Percentiles rank a stretch among this genome's conserved stretches.
phyloP scores from a whole-genome alignment of 2,797 vertebrate genomes.

The Lacerta agilis region DNA sequence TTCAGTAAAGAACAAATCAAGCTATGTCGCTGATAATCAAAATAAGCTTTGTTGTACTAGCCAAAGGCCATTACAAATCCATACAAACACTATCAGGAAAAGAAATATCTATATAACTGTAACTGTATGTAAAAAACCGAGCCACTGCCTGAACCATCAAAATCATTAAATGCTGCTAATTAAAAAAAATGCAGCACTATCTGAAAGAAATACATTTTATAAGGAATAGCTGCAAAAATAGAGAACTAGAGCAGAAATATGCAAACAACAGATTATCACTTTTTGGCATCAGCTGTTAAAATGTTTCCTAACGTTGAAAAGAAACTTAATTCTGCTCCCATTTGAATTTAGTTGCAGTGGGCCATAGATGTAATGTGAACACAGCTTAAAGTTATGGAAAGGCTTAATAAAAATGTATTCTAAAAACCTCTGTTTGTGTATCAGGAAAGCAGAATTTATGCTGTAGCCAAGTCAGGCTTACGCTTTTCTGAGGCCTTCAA shows the following conservation, averaged over 20 bases:
- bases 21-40: neutral
- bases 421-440: slow-evolving; percentile 62
- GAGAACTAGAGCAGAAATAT: neutral
- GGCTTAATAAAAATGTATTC: neutral
- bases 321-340: neutral
- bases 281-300: neutral
- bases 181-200: neutral
- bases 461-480: slow-evolving; percentile 96
- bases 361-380: neutral
- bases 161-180: too few relatives aligned
- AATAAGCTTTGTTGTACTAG: too few relatives aligned
- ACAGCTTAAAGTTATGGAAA: neutral
- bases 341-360: neutral
- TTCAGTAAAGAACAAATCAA: neutral
- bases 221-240: neutral
- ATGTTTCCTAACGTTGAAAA: neutral
- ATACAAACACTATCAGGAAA: too few relatives aligned
- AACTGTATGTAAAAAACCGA: too few relatives aligned
- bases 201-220: neutral
- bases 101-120: too few relatives aligned
- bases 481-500: slow-evolving; percentile 90
- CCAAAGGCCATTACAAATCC: too few relatives aligned
- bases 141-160: too few relatives aligned
- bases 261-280: neutral
- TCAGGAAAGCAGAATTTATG: slow-evolving; percentile 97